Evolutionary conservation across 2,888 invertebrate genomes (phyloP), one percentile per base, ranked within the genome.

Genomic region (Macrosoma leucophasiata): DNA sequence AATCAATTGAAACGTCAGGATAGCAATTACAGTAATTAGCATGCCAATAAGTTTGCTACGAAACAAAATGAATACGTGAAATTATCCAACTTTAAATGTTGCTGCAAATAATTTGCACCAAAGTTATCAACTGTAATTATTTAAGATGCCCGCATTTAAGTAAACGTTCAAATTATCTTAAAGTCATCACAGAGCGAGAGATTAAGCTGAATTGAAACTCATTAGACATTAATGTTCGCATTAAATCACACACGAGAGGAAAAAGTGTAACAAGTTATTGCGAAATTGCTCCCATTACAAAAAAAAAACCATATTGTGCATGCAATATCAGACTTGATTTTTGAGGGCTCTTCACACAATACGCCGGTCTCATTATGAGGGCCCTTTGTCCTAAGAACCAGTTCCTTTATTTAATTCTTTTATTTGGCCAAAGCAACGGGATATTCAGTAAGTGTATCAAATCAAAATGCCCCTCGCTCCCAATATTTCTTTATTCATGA

Each of bases 311-410:
- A 78, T 79, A 81, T 75, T 77, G 78, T 64, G 58, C 46, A 50
- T 50, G 56, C 58, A 64, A 59, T 65, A 62, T 69, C 59, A 54
- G 58, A 68, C 66, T 64, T 60, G 62, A 63, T 63, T 66, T n/a
- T 63, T 64, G 58, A 81, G 82, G 72, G 76, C 66, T 57, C 82
- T 79, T 71, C 56, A 58, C 61, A 72, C 81, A 82, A 81, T 79
- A 75, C 76, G 75, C 75, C 70, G 70, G 79, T 69, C 73, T 82
- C 78, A 84, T 82, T 81, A 82, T 82, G 65, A 75, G 81, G 81
- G 82, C 40, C 62, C 76, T 79, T 82, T 84, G 82, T 84, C 82
- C 81, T 82, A 66, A 76, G 65, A 77, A 82, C 84, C 75, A 74
- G 84, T 84, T 76, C 74, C 62, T 73, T 76, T 70, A 60, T 66